These are phyloP conservation scores for Pandemis heparana DNA, from an alignment of 2,888 invertebrate genomes.

Conservation along the genomic window DNA sequence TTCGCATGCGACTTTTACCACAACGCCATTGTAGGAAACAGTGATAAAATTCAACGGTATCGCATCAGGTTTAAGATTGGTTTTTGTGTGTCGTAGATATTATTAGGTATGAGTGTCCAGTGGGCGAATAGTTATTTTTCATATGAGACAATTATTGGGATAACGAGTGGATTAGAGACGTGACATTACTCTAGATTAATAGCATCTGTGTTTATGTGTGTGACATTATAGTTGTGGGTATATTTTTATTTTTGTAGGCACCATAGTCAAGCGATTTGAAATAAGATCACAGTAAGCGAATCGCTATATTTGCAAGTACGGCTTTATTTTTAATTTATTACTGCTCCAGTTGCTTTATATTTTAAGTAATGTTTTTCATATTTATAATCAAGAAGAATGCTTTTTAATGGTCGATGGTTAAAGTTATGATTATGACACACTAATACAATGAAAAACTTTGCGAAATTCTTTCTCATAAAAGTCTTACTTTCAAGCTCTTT, in stretches of 20 bases:
- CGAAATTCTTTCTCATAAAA: background rate
- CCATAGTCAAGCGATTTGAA: too few species aligned
- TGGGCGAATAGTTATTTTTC: constrained; percentile 33
- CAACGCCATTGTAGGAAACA: background rate
- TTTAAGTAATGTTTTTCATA: too few species aligned
- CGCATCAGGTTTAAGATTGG: background rate
- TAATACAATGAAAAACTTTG: background rate
- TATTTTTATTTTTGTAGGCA: too few species aligned
- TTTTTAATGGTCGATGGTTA: too few species aligned
- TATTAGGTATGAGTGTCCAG: constrained; percentile 34
- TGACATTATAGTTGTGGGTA: too few species aligned
- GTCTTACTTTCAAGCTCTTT: background rate
- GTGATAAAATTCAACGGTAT: background rate
- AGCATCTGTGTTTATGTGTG: background rate
- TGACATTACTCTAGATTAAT: constrained; percentile 25
- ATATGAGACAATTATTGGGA: constrained; percentile 38
- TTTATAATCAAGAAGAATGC: too few species aligned
- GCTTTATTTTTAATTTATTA: background rate
- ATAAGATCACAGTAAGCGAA: background rate
- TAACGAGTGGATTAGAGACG: constrained; percentile 24
- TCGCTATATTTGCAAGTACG: background rate
- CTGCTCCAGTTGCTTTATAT: too few species aligned
- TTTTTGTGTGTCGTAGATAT: constrained; percentile 5
- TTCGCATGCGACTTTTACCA: constrained; percentile 7
- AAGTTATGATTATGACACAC: too few species aligned